These are phyloP conservation scores for Ceyx erithaca DNA, from an alignment of 2,797 vertebrate genomes.

Conservation along the genomic window DNA sequence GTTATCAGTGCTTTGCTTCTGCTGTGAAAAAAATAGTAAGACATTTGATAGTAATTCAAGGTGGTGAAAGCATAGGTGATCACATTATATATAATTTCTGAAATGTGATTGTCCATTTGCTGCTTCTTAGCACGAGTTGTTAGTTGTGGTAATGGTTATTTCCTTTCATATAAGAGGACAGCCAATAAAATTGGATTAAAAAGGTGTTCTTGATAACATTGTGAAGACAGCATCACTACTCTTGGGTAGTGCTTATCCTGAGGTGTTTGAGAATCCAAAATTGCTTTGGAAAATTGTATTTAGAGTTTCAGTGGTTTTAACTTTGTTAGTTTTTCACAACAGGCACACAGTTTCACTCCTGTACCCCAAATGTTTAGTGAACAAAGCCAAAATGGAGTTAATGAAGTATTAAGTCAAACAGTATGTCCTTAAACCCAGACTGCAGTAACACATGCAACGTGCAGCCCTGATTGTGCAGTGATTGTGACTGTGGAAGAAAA, in stretches of 20 bases:
- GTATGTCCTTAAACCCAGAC: not conserved
- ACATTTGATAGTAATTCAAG: not conserved
- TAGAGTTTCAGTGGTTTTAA: not conserved
- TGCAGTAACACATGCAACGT: not conserved
- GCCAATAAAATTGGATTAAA: conserved; percentile 1
- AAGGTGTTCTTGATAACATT: not conserved
- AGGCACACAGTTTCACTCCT: not conserved
- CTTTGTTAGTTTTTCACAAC: not conserved
- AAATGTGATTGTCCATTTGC: not conserved
- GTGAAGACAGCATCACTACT: not conserved
- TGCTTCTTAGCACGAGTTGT: not conserved
- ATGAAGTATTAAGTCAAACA: not conserved
- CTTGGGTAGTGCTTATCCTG: not conserved
- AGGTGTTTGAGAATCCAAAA: not conserved
- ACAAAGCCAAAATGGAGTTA: not conserved
- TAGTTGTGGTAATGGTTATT: conserved; percentile 5
- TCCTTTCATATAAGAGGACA: not conserved
- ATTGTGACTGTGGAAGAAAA: not conserved
- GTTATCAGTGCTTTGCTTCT: not conserved
- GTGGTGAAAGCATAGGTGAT: not conserved
- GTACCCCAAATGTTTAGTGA: not conserved
- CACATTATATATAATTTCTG: not conserved
- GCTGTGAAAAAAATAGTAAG: not conserved
- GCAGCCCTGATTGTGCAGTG: not conserved
- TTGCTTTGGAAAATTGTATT: conserved; percentile 22